Evolutionary conservation across 2,888 invertebrate species (phyloP).

Genomic region (Clunio marinus): DNA sequence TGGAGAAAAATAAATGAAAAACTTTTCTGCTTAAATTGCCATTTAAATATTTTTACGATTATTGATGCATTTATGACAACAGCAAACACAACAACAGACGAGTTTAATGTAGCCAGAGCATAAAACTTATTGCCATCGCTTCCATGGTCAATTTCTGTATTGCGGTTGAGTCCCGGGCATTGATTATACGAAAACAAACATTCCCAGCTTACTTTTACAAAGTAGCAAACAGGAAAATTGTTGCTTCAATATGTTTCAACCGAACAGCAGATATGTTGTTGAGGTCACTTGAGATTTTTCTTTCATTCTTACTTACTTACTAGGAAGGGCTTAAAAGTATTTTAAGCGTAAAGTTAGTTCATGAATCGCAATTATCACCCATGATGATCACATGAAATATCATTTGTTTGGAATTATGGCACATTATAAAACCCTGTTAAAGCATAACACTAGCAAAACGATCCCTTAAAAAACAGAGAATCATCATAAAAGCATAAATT

Average conservation of each 20-base stretch:
- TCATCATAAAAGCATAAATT: conserved; percentile 35
- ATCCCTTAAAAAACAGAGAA: conserved; percentile 9
- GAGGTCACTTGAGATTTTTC: background rate
- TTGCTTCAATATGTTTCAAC: background rate
- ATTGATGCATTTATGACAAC: conserved; percentile 33
- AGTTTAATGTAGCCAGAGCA: conserved; percentile 8
- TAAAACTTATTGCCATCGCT: conserved; percentile 18
- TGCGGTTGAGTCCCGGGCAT: conserved; percentile 22
- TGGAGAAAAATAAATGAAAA: background rate
- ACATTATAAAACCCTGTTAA: conserved; percentile 32
- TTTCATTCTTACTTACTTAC: background rate
- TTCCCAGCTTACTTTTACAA: background rate
- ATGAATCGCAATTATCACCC: conserved; percentile 34
- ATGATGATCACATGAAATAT: conserved; percentile 30
- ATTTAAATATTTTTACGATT: conserved; percentile 34
- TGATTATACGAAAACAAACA: background rate
- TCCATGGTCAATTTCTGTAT: conserved; percentile 22
- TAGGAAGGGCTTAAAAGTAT: conserved; percentile 4
- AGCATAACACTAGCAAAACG: conserved; percentile 19
- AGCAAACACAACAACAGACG: conserved; percentile 20
- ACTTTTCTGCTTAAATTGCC: conserved; percentile 5
- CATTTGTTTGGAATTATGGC: conserved; percentile 23
- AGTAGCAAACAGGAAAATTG: background rate
- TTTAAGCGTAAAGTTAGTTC: conserved; percentile 18
- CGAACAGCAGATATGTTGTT: background rate